A percentile compares a stretch with the other conserved stretches of the same genome.
These are phyloP conservation scores for Cryptomyrus ogoouensis DNA, from an alignment of 2,113 vertebrate genomes.

Conservation along the genomic window DNA sequence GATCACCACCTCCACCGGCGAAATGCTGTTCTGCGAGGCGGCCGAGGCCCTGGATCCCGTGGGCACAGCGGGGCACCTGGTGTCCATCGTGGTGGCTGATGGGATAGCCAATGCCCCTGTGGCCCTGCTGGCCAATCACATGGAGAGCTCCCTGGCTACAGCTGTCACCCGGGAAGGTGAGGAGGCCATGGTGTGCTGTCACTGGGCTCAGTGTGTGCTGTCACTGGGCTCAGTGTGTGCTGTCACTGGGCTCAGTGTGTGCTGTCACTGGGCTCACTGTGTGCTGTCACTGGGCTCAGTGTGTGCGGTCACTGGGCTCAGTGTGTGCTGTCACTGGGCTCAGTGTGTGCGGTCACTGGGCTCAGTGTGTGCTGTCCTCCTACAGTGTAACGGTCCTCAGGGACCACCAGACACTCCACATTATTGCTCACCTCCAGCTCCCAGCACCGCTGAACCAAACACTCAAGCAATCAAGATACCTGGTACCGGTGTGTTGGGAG, in stretches of 20 bases:
- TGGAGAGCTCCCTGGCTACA: conserved; percentile 57
- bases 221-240: too few species aligned
- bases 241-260: too few species aligned
- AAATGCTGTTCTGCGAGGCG: conserved; percentile 54
- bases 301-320: neutral
- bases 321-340: conserved; percentile 38
- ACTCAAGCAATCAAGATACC: neutral
- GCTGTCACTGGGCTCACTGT: too few species aligned
- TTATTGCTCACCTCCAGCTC: neutral
- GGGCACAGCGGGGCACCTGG: conserved; percentile 60
- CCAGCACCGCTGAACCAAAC: neutral
- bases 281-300: too few species aligned
- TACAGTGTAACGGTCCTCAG: neutral
- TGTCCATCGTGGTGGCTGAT: conserved; percentile 62
- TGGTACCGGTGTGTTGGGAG: neutral
- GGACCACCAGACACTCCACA: neutral
- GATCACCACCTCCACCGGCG: conserved; percentile 55
- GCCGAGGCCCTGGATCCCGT: conserved; percentile 45
- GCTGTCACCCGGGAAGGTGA: conserved; percentile 57
- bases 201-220: too few species aligned
- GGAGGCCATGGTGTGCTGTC: neutral
- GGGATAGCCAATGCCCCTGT: conserved; percentile 57
- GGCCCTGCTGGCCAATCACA: conserved; percentile 68
- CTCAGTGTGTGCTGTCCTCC: neutral
- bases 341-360: neutral